phyloP scores from a whole-genome alignment of 2,113 vertebrate species.

The Colossoma macropomum region DNA sequence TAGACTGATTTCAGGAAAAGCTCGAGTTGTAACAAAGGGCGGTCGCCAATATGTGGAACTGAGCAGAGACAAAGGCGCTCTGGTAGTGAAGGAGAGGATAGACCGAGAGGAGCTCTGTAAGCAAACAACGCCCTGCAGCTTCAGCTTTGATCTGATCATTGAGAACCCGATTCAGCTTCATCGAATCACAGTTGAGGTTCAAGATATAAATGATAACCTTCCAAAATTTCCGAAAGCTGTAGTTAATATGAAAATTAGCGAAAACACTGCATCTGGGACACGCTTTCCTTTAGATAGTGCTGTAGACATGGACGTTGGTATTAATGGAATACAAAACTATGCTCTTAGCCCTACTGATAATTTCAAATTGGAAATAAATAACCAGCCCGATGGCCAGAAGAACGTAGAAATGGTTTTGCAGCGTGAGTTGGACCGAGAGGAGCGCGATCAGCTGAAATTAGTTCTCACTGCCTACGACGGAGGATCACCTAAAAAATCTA shows the following conservation, averaged over 20 bases:
- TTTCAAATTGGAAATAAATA: constrained; percentile 69
- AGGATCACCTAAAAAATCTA: constrained; percentile 67
- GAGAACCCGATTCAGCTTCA: constrained; percentile 81
- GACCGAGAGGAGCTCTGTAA: constrained; percentile 77
- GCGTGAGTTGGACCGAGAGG: constrained; percentile 70
- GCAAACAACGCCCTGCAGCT: constrained; percentile 65
- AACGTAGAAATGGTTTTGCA: constrained; percentile 74
- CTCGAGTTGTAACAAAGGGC: constrained; percentile 64
- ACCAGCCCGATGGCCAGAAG: constrained; percentile 58
- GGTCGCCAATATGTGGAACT: constrained; percentile 69
- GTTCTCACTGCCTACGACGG: constrained; percentile 74
- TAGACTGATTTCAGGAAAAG: constrained; percentile 67
- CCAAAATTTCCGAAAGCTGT: constrained; percentile 70
- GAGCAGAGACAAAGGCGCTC: constrained; percentile 63
- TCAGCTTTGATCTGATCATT: constrained; percentile 77
- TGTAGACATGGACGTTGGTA: constrained; percentile 73
- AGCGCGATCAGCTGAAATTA: constrained; percentile 64
- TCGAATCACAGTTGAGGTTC: constrained; percentile 71
- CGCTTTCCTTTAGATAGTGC: constrained; percentile 70
- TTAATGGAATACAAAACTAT: constrained; percentile 72
- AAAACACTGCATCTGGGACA: constrained; percentile 66
- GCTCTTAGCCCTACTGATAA: constrained; percentile 65
- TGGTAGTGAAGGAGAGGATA: constrained; percentile 71
- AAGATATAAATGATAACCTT: constrained; percentile 81
- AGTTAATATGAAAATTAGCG: constrained; percentile 72